Evolutionary conservation across 2,888 invertebrate species (phyloP), one percentile per base, ranked within the genome.

Genomic region (Poecilobothrus nobilitatus): DNA sequence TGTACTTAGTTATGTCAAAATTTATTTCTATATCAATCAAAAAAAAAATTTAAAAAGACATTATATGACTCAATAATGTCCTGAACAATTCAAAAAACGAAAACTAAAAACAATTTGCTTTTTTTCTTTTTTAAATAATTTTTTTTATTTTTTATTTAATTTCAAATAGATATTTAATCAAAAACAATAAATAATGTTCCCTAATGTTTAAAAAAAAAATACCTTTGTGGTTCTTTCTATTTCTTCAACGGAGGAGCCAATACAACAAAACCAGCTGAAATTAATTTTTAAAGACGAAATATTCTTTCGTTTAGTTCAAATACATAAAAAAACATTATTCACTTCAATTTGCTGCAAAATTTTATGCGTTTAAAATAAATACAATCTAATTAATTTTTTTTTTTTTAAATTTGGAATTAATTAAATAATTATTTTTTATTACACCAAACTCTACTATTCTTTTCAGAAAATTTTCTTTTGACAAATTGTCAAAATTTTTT

Each of bases 191-290:
- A 5, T 27, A 27, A 27, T 27, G n/a, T 27, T 27, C 27, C 5
- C 27, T 27, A 27, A 27, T 4, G 5, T 27, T n/a, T 37, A 37
- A 10, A 37, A 37, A 37, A 8, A 64, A 63, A 61, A 72, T 79
- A 81, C 81, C 81, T 81, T 81, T 80, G 79, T 80, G 78, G 77
- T 79, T 79, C 80, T 80, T 18, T 63, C 27, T 27, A 53, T 53
- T 78, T 79, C 79, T 75, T 78, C 80, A 74, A 80, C 79, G 76
- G 78, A 76, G 72, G 75, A 76, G 77, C 78, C 80, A 78, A 81
- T 81, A 79, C 81, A 80, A 78, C 80, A 80, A 75, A 78, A 76
- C 77, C 78, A 79, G 77, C 78, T 63, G 27, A 63, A 68, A 67
- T 70, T 68, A 71, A 71, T 71, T 65, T 70, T 71, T 70, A 71